Evolutionary conservation across 2,113 vertebrate genomes (phyloP), one percentile per base, ranked within the genome.

Genomic region (Menidia beryllina): DNA sequence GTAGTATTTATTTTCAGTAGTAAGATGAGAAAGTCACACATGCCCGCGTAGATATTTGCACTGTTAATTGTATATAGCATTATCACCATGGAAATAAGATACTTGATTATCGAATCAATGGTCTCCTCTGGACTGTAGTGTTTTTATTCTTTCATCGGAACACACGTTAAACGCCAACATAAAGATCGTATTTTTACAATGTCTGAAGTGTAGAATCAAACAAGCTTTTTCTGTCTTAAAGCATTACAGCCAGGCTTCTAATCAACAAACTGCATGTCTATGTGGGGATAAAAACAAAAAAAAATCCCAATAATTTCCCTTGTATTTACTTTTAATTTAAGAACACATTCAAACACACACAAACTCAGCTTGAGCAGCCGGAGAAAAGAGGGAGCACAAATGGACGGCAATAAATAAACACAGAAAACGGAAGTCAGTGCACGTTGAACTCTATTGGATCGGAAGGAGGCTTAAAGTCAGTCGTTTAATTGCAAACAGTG

Each of bases 31-130:
- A 94, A 72, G 93, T 95, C 95, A 94, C 93, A 96, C 96, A 98
- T 98, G 96, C 96, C 96, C 93, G 94, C 92, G 91, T 94, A 97
- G 93, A 96, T 97, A 96, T 93, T 96, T 93, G 95, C 93, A 94
- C 62, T 86, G 82, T 75, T 79, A 86, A 83, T 88, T 83, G 85
- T 84, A 71, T 75, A 95, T 95, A 95, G 93, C 94, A 93, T 95
- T 93, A 95, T 95, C 95, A 97, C 94, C 94, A 96, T 96, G 94
- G 95, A 94, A 96, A 96, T 94, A 96, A 95, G 94, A 96, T 96
- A 95, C 95, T 94, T 93, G 93, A 90, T 95, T 89, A 72, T 95
- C 94, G 95, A 95, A 92, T 95, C 86, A 92, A 93, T 92, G 93
- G 0, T 90, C 87, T 94, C 88, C 75, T 95, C 93, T 76, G 92